A percentile compares a stretch with the other conserved stretches of the same genome.
Conservation (phyloP, 2,797 vertebrate genomes). For the Mus spretus region DNA sequence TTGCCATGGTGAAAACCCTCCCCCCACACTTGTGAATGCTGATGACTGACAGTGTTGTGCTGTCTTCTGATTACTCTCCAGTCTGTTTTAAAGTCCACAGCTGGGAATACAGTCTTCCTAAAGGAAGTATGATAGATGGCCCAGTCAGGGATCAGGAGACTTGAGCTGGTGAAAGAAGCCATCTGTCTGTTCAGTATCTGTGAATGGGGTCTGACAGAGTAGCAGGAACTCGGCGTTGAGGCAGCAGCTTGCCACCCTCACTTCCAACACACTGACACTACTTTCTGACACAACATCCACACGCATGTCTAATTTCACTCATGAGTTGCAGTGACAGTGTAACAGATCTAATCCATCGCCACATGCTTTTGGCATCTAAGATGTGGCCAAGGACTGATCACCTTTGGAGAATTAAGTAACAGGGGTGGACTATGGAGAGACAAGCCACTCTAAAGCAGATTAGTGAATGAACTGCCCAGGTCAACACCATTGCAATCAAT, state of each 20-base stretch:
- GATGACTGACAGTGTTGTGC: slow-evolving; percentile 16
- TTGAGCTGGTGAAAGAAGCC: slow-evolving; percentile 70
- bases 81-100: slow-evolving; percentile 50
- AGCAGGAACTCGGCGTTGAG: slow-evolving; percentile 60
- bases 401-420: slow-evolving; percentile 69
- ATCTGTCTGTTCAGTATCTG: slow-evolving; percentile 77
- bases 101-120: slow-evolving; percentile 69
- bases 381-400: slow-evolving; percentile 82
- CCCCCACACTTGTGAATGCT: neutral
- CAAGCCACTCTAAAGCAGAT: neutral
- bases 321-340: slow-evolving; percentile 83
- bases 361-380: slow-evolving; percentile 82
- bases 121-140: slow-evolving; percentile 62
- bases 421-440: neutral
- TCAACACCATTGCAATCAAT: neutral
- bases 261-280: slow-evolving; percentile 77
- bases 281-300: slow-evolving; percentile 75
- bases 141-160: slow-evolving; percentile 74
- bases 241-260: slow-evolving; percentile 75
- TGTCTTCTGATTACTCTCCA: slow-evolving; percentile 65
- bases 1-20: slow-evolving; percentile 20
- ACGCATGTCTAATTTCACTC: slow-evolving; percentile 76
- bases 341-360: slow-evolving; percentile 79
- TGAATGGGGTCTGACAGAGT: slow-evolving; percentile 79
- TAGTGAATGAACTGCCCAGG: neutral